Base-by-base conservation (phyloP, 2,888 invertebrate genomes). In the Agonopterix subpropinquella region DNA sequence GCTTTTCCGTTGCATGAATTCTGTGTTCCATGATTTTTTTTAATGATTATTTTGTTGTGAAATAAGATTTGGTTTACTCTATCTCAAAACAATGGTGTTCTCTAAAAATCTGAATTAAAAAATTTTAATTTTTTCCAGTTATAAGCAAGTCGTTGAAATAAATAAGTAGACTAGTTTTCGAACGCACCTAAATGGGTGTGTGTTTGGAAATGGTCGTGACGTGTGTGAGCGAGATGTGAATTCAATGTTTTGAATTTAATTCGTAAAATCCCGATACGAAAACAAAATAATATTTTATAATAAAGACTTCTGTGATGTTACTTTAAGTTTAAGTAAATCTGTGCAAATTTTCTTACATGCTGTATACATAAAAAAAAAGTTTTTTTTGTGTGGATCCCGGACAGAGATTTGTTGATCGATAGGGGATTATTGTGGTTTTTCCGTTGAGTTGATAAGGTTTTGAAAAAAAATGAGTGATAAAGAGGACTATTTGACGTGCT, bases 401-500 rank as follows among this genome's bases (percentile, higher is more conserved):
- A 13, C 42, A 11, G 11, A 13, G 42, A 42, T 61, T 68, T 70
- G 64, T 73, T 74, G 68, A 76, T 78, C 70, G 73, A 73, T 73
- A 61, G 59, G 53, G 55, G 55, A 61, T 64, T 61, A 65, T 54
- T 54, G 45, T 44, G 44, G 53, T 56, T 59, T 51, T 53, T 49
- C 50, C 54, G 55, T 47, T 55, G 59, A 55, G 50, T 54, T 52
- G 54, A 57, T 54, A 51, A 46, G 43, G 48, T 55, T 50, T 53
- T 55, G 28, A 49, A 83, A 70, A 13, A 28, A 28, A 70, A 88
- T 87, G 88, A 76, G 81, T 67, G 90, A 91, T 71, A 90, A 92
- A 66, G 92, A 92, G 65, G 92, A 93, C 75, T 92, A 93, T 81
- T 87, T 93, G 72, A 91, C 90, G 47, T 88, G 89, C 43, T 94